Conservation (phyloP, 2,797 vertebrate genomes). For the Hyperoplus immaculatus region DNA sequence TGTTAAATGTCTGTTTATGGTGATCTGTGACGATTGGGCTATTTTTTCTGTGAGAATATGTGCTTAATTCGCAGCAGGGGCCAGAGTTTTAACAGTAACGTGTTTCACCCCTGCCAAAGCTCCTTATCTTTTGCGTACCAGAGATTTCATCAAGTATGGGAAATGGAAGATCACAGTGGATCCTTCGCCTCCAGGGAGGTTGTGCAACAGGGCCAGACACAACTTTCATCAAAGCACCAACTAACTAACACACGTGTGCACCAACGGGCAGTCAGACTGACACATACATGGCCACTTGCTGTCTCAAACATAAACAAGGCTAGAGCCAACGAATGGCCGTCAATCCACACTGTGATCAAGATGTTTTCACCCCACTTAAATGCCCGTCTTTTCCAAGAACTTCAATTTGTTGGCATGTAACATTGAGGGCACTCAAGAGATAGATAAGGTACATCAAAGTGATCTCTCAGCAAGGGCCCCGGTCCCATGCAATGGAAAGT, state of each 20-base stretch:
- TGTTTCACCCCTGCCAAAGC: constrained; percentile 31
- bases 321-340: constrained; percentile 47
- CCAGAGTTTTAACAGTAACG: constrained; percentile 37
- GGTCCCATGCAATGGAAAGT: constrained; percentile 70
- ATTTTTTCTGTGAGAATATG: constrained; percentile 44
- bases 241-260: constrained; percentile 8
- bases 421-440: constrained; percentile 50
- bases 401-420: constrained; percentile 64
- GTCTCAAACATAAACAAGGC: constrained; percentile 45
- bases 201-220: constrained; percentile 50
- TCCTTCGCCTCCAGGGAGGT: constrained; percentile 43
- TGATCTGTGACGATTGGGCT: constrained; percentile 38
- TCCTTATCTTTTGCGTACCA: constrained; percentile 28
- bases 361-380: constrained; percentile 51
- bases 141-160: constrained; percentile 50
- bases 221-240: constrained; percentile 35
- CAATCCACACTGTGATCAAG: constrained; percentile 55
- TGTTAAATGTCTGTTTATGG: constrained; percentile 56
- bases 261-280: constrained; percentile 27
- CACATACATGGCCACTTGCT: constrained; percentile 22
- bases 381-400: constrained; percentile 54
- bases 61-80: constrained; percentile 40
- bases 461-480: constrained; percentile 40
- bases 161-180: constrained; percentile 45
- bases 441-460: constrained; percentile 68